Conservation (phyloP, 2,113 vertebrate species). For the Neodon shergylaensis region DNA sequence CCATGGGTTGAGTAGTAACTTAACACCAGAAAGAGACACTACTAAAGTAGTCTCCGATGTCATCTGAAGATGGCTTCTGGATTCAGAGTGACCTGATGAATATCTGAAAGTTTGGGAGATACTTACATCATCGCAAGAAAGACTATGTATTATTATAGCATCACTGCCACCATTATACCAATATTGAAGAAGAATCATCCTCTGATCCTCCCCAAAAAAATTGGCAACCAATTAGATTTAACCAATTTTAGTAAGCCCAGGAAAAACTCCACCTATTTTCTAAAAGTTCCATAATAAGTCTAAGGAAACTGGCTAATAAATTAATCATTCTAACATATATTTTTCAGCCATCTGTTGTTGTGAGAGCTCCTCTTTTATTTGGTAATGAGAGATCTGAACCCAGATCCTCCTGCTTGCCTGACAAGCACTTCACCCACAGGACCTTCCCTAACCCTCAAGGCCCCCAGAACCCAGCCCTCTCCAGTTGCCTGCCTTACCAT, state of each 20-base stretch:
- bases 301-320: background rate
- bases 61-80: background rate
- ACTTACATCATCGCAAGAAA: background rate
- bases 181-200: background rate
- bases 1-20: background rate
- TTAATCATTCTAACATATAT: background rate
- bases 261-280: background rate
- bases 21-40: background rate
- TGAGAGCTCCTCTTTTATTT: background rate
- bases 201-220: background rate
- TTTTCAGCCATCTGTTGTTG: background rate
- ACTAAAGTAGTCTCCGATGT: background rate
- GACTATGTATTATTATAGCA: background rate
- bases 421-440: background rate
- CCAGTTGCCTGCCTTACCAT: rapidly evolving
- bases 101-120: background rate
- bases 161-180: background rate
- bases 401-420: background rate
- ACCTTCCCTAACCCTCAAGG: too few species aligned
- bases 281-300: background rate
- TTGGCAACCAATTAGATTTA: background rate
- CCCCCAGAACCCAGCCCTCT: background rate
- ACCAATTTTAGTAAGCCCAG: background rate
- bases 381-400: background rate
- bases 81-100: background rate